Conservation (phyloP, 1,140 invertebrate species). For the Drosophila lini region DNA sequence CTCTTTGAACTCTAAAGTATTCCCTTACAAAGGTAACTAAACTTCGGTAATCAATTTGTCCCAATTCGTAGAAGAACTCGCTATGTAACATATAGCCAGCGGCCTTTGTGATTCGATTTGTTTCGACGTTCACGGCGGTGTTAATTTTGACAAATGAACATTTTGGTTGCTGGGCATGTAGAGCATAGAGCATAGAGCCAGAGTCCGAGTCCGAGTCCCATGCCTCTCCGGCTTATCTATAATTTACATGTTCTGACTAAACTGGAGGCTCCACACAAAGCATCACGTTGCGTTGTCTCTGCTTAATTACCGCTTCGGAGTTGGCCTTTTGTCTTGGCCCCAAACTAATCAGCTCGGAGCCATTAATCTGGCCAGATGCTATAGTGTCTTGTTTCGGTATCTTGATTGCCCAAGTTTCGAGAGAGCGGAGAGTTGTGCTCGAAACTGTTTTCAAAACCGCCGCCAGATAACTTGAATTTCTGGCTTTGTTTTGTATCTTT, state of each 20-base stretch:
- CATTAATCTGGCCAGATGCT: constrained; percentile 70
- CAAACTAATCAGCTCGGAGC: constrained; percentile 79
- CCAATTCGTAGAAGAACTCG: constrained; percentile 6
- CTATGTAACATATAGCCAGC: constrained; percentile 24
- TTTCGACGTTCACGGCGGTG: constrained; percentile 48
- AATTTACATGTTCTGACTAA: constrained; percentile 75
- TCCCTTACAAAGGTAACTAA: background rate
- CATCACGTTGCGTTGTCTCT: constrained; percentile 48
- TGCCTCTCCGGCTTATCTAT: constrained; percentile 46
- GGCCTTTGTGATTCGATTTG: constrained; percentile 45
- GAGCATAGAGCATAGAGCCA: constrained; percentile 30
- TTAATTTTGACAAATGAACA: constrained; percentile 82
- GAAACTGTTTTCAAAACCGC: constrained; percentile 41
- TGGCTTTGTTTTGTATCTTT: constrained; percentile 60
- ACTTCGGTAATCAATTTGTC: constrained; percentile 20
- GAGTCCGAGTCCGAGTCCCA: background rate
- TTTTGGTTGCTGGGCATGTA: constrained; percentile 68
- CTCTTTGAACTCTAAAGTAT: background rate
- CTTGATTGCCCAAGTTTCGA: constrained; percentile 68
- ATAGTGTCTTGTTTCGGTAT: constrained; percentile 53
- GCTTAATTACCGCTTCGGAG: constrained; percentile 62
- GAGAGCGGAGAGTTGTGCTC: constrained; percentile 1
- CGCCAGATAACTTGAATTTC: constrained; percentile 72
- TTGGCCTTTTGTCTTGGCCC: constrained; percentile 74
- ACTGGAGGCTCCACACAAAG: constrained; percentile 41